Conservation (phyloP, 2,113 vertebrate species). For the Hemicordylus capensis region DNA sequence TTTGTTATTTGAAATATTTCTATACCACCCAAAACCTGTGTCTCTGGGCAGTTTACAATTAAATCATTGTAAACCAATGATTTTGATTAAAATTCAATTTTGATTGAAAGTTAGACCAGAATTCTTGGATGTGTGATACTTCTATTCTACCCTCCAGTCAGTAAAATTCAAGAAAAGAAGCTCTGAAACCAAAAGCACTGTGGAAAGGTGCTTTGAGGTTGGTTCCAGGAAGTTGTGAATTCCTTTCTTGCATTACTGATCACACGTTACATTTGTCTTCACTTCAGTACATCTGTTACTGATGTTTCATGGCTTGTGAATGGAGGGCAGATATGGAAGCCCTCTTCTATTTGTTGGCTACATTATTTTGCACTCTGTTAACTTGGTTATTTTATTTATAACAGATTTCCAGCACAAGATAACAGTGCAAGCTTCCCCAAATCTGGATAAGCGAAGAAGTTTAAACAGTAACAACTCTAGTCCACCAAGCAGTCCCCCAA, state of each 20-base stretch:
- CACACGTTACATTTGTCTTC: neutral
- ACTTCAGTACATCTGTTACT: neutral
- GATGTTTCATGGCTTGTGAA: neutral
- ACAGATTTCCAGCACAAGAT: slow-evolving; percentile 98
- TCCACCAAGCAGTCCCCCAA: slow-evolving; percentile 90
- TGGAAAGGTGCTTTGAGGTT: neutral
- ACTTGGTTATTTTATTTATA: neutral
- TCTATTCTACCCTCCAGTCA: neutral
- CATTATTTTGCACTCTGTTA: too few relatives aligned
- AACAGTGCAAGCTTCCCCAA: slow-evolving; percentile 95
- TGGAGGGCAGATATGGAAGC: neutral
- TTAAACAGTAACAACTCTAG: slow-evolving; percentile 89
- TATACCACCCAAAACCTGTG: too few relatives aligned
- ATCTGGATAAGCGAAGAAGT: slow-evolving; percentile 91
- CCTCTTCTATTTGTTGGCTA: neutral
- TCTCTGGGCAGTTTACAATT: too few relatives aligned
- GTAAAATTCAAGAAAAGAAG: neutral
- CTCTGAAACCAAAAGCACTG: neutral
- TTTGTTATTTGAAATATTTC: too few relatives aligned
- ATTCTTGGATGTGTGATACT: neutral
- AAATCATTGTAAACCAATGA: too few relatives aligned
- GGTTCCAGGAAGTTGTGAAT: neutral
- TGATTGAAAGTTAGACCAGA: neutral
- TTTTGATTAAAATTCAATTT: too few relatives aligned
- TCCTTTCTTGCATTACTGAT: neutral